phyloP scores from a whole-genome alignment of 2,113 vertebrate genomes.

The Cyphomyrus discorhynchus region DNA sequence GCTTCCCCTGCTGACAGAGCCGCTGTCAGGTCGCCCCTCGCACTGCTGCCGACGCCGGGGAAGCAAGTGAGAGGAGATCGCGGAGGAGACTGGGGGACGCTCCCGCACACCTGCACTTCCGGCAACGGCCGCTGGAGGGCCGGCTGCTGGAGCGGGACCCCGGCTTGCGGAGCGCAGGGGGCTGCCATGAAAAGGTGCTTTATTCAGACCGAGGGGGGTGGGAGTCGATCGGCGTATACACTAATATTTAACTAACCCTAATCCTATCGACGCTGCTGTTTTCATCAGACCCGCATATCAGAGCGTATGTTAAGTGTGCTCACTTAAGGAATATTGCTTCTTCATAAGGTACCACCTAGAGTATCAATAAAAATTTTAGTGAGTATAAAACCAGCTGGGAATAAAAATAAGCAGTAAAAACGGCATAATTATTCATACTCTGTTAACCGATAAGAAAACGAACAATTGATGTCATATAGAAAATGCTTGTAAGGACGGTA shows the following conservation, averaged over 20 bases:
- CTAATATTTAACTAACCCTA: background rate
- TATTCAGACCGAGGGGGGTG: background rate
- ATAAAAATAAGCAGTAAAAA: background rate
- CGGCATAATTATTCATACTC: background rate
- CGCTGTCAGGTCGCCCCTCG: slow-evolving; percentile 46
- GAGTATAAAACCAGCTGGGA: background rate
- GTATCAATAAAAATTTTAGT: background rate
- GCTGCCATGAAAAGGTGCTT: background rate
- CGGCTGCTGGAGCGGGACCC: slow-evolving; percentile 38
- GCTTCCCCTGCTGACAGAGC: slow-evolving; percentile 49
- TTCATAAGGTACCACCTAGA: background rate
- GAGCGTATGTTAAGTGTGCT: background rate
- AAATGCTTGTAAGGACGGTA: background rate
- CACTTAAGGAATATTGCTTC: background rate
- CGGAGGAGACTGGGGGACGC: slow-evolving; percentile 14
- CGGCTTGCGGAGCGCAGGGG: background rate
- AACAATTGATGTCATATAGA: background rate
- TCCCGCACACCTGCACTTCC: slow-evolving; percentile 66
- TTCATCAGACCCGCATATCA: background rate
- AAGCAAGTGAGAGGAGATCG: slow-evolving; percentile 16
- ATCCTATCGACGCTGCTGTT: background rate
- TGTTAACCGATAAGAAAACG: background rate
- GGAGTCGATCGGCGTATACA: background rate
- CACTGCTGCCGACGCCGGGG: slow-evolving; percentile 44
- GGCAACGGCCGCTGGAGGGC: slow-evolving; percentile 72